Conservation (phyloP, 2,113 vertebrate genomes). For the Amazona guildingii region DNA sequence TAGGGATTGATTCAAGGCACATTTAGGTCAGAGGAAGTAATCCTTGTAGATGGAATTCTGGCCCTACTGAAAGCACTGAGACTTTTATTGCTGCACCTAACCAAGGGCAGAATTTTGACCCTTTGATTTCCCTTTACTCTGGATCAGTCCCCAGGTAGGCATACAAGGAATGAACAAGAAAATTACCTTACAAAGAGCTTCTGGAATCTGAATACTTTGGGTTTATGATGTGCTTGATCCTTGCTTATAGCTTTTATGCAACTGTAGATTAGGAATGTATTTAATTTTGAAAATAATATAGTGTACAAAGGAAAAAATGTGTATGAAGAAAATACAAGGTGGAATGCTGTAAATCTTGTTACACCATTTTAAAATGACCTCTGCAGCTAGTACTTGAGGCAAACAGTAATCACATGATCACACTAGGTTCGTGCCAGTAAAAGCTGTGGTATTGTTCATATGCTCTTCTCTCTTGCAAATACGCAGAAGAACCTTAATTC, state of each 20-base stretch:
- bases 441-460: neutral
- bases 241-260: neutral
- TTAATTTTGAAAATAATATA: neutral
- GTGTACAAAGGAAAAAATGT: neutral
- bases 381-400: neutral
- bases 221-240: neutral
- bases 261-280: neutral
- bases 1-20: constrained; percentile 49
- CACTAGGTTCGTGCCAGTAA: neutral
- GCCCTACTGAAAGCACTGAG: neutral
- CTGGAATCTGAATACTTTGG: neutral
- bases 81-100: neutral
- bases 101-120: neutral
- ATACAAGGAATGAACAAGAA: neutral
- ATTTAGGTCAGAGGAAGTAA: constrained; percentile 64
- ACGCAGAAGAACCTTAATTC: neutral
- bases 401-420: neutral
- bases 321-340: neutral
- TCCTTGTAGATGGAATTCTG: constrained; percentile 47
- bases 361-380: neutral
- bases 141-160: neutral
- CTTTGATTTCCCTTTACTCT: neutral
- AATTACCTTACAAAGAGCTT: neutral
- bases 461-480: neutral
- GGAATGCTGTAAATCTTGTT: neutral